Evolutionary conservation across 1,140 invertebrate genomes (phyloP).

Genomic region (Solenopsis fugax): DNA sequence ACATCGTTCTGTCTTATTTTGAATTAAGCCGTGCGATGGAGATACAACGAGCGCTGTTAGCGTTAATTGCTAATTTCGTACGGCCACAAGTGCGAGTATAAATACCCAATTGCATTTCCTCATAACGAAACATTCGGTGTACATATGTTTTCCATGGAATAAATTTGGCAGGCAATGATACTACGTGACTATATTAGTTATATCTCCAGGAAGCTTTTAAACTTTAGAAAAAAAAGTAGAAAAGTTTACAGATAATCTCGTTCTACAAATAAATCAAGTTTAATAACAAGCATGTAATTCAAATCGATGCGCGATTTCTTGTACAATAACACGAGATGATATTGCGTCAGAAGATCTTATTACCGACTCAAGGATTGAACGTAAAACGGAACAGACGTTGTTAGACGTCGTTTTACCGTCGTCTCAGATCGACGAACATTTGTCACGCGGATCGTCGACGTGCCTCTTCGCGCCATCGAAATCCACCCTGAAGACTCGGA

Average conservation of each 20-base stretch:
- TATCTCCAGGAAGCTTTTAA: not conserved
- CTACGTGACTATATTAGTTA: not conserved
- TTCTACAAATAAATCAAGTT: not conserved
- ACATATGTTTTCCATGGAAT: not conserved
- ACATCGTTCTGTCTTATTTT: constrained; percentile 55
- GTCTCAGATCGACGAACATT: constrained; percentile 44
- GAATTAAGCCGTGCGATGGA: constrained; percentile 46
- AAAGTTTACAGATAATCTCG: not conserved
- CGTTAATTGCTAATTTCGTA: constrained; percentile 63
- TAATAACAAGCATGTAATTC: not conserved
- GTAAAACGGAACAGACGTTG: not conserved
- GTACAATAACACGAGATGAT: not conserved
- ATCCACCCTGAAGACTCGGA: constrained; percentile 33
- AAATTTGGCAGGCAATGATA: constrained; percentile 1
- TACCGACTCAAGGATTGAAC: not conserved
- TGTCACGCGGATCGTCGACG: constrained; percentile 31
- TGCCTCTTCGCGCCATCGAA: constrained; percentile 31
- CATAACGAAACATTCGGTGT: constrained; percentile 26
- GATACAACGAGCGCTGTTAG: constrained; percentile 54
- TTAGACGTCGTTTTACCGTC: constrained; percentile 4
- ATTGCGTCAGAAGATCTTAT: not conserved
- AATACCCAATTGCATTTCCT: constrained; percentile 55
- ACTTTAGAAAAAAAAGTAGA: not conserved
- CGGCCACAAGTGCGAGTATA: constrained; percentile 38
- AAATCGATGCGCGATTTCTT: not conserved